Conservation (phyloP, 1,140 invertebrate genomes). For the Cataglyphis hispanica region DNA sequence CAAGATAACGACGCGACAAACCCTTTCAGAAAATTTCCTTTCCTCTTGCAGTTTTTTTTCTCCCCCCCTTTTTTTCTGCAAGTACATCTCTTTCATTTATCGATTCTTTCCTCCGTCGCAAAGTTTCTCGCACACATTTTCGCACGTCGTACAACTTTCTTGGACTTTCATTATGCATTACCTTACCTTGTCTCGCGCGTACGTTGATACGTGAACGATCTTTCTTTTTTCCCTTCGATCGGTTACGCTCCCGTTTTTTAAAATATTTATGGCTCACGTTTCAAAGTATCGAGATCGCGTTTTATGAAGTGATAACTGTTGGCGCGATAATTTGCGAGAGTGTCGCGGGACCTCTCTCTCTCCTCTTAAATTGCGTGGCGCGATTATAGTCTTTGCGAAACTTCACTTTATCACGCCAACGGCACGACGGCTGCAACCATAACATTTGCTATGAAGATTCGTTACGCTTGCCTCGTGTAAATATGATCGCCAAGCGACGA, state of each 20-base stretch:
- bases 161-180: slow-evolving; percentile 21
- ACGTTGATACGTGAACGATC: neutral
- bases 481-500: neutral
- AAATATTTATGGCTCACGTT: slow-evolving; percentile 38
- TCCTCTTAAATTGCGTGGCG: neutral
- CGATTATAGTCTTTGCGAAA: neutral
- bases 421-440: neutral
- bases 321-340: slow-evolving; percentile 8
- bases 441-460: slow-evolving; percentile 14
- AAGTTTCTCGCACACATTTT: slow-evolving; percentile 39
- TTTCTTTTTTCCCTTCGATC: neutral
- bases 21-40: neutral
- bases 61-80: neutral
- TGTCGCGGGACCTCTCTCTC: neutral
- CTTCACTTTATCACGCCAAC: neutral
- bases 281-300: slow-evolving; percentile 51
- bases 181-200: neutral
- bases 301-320: slow-evolving; percentile 41
- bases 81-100: neutral
- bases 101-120: too few relatives aligned
- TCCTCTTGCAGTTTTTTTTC: neutral
- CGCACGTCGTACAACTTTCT: slow-evolving; percentile 26
- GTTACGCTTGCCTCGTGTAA: slow-evolving; percentile 17
- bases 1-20: neutral
- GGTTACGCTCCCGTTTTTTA: slow-evolving; percentile 10